phyloP scores from a whole-genome alignment of 2,888 invertebrate genomes.

The Leucania comma region DNA sequence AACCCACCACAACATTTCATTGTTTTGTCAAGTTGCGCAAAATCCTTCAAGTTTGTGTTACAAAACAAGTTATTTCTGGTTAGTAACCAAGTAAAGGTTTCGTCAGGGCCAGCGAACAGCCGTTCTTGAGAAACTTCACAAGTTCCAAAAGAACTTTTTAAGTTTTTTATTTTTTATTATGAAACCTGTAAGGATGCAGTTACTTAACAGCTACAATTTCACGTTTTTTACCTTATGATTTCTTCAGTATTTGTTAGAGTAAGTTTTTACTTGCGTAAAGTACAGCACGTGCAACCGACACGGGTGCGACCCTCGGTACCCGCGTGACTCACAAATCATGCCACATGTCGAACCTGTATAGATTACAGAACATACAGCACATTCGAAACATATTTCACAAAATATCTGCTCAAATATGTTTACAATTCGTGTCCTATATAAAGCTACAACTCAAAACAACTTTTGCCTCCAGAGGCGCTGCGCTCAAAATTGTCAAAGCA shows the following conservation, averaged over 20 bases:
- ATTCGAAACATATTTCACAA: constrained; percentile 22
- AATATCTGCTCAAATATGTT: constrained; percentile 27
- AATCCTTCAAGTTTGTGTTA: constrained; percentile 30
- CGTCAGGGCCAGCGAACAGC: constrained; percentile 3
- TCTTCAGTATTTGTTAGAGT: constrained; percentile 29
- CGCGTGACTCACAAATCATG: constrained; percentile 87
- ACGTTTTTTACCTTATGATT: constrained; percentile 14
- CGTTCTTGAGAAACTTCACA: constrained; percentile 23
- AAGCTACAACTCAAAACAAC: constrained; percentile 57
- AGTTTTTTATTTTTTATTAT: constrained; percentile 19
- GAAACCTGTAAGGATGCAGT: constrained; percentile 33
- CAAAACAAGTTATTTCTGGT: constrained; percentile 47
- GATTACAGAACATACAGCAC: constrained; percentile 24
- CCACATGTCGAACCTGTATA: constrained; percentile 73
- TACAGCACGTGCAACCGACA: constrained; percentile 82
- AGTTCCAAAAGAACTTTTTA: constrained; percentile 38
- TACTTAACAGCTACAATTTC: constrained; percentile 24
- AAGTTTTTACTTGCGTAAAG: constrained; percentile 66
- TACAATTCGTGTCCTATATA: constrained; percentile 37
- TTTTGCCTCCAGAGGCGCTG: constrained; percentile 70
- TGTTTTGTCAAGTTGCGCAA: constrained; percentile 10
- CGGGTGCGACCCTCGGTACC: constrained; percentile 76
- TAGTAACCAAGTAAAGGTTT: constrained; percentile 40
- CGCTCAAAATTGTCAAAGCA: constrained; percentile 74
- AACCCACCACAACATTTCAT: constrained; percentile 17